phyloP scores from a whole-genome alignment of 2,888 invertebrate species.

The Acleris literana region DNA sequence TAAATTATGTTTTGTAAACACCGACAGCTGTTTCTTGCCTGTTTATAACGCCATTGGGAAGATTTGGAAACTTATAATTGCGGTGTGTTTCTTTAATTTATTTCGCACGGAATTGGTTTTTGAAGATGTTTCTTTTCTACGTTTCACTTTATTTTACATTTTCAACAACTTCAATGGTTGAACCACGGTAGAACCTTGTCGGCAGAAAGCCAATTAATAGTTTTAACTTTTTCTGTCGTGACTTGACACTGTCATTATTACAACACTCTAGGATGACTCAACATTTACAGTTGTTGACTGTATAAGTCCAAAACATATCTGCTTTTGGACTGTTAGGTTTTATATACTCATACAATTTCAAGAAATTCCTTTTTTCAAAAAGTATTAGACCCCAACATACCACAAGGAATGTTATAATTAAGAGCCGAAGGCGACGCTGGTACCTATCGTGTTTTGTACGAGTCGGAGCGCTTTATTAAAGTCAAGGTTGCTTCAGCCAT shows the following conservation, averaged over 20 bases:
- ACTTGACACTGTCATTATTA: not conserved
- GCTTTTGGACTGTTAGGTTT: not conserved
- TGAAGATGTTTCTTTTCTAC: too few relatives aligned
- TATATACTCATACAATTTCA: not conserved
- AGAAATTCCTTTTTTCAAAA: not conserved
- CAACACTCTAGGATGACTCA: not conserved
- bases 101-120: not conserved
- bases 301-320: not conserved
- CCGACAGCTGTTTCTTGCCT: constrained; percentile 9
- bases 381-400: not conserved
- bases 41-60: not conserved
- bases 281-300: not conserved
- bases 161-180: too few relatives aligned
- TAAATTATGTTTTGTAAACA: constrained; percentile 10
- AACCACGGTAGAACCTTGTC: too few relatives aligned
- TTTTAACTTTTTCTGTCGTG: not conserved
- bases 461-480: constrained; percentile 6
- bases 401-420: constrained; percentile 10
- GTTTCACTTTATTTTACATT: too few relatives aligned
- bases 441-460: constrained; percentile 16
- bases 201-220: too few relatives aligned
- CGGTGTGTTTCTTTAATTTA: constrained; percentile 18
- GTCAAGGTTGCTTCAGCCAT: constrained; percentile 16
- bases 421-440: constrained; percentile 9
- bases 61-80: constrained; percentile 19